Base-by-base conservation (phyloP, 1,140 invertebrate genomes). In the Cydia splendana region DNA sequence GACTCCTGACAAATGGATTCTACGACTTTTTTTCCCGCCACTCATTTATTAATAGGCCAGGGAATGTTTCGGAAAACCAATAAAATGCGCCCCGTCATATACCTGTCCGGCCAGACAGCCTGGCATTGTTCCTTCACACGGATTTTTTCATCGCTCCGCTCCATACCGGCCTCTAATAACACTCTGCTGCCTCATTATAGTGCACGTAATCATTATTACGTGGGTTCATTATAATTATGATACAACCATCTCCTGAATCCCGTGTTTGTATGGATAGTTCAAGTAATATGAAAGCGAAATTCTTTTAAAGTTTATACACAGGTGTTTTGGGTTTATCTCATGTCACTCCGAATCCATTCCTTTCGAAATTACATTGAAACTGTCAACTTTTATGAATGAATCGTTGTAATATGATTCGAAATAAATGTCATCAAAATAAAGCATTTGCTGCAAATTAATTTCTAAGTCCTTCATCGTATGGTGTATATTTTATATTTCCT, bases 71-170 rank as follows among this genome's bases (percentile, higher is more conserved):
- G 89, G 90, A 91, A 93, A 93, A 93, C 91, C 89, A 91, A 93
- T 93, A 93, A 91, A 91, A 93, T 91, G 87, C 86, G 91, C 91
- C 89, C 87, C 86, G 90, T 93, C 91, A 93, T 93, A 93, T 93
- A 93, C 91, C 91, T 93, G 91, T 93, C 88, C 81, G 81, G 80
- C 75, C 89, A 93, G 91, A 93, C 91, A 87, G 91, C 91, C 85
- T 91, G 91, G 88, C 89, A 83, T 93, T 91, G 89, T 93, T 88
- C 87, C 84, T 85, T 87, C 75, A 71, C 67, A 79, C 76, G n/a
- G 74, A 57, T 78, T 85, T 91, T 86, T 86, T 57, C 12, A 20
- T 57, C 65, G 20, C 65, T 24, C 38, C 65, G 74, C 45, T 65
- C 53, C 53, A 20, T 71, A 38, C 67, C 67, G 34, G 67, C 67